phyloP scores from a whole-genome alignment of 1,140 invertebrate species.

The Cherax destructor region DNA sequence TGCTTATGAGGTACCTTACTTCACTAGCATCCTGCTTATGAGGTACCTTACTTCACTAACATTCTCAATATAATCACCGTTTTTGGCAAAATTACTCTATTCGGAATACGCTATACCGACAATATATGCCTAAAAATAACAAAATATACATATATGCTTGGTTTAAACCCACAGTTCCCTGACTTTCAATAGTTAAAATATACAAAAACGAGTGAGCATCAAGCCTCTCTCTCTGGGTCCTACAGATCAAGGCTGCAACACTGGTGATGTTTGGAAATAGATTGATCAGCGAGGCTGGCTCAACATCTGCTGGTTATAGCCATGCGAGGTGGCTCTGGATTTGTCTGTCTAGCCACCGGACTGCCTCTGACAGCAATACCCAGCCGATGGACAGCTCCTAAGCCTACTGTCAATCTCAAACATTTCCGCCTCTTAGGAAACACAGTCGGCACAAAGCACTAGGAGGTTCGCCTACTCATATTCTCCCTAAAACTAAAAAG shows the following conservation, averaged over 20 bases:
- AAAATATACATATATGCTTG: too few relatives aligned
- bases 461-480: background rate
- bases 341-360: too few relatives aligned
- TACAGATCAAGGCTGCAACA: background rate
- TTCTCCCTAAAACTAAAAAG: slow-evolving; percentile 44
- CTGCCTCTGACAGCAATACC: background rate
- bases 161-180: too few relatives aligned
- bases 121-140: too few relatives aligned
- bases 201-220: too few relatives aligned
- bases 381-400: background rate
- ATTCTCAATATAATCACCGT: too few relatives aligned
- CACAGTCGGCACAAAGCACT: background rate
- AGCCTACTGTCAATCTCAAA: background rate
- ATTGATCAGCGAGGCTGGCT: background rate
- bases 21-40: too few relatives aligned
- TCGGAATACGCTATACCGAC: too few relatives aligned
- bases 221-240: background rate
- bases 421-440: background rate
- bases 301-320: background rate
- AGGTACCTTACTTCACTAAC: too few relatives aligned
- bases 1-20: too few relatives aligned
- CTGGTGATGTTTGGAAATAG: background rate
- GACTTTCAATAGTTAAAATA: too few relatives aligned
- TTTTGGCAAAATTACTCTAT: too few relatives aligned
- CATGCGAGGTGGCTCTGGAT: background rate